Base-by-base conservation (phyloP, 2,113 vertebrate species). In the Muscicapa adusta region DNA sequence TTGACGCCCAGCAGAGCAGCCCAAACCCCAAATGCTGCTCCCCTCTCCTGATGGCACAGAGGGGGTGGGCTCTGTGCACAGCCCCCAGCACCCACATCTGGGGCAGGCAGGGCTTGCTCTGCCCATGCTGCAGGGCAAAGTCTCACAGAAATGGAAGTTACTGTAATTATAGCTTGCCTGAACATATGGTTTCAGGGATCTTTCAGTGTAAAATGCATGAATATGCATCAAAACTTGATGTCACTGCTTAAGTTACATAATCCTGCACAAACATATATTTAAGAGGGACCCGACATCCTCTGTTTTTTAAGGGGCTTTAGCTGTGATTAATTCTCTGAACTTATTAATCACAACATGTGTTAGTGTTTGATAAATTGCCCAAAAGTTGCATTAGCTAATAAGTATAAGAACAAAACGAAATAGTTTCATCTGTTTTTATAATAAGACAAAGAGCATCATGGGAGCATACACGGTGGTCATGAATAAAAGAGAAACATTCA, bases 401-500 rank as follows among this genome's bases (percentile, higher is more conserved):
- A 98, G 96, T 98, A 92, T 95, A 97, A 96, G 96, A 97, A 98
- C 97, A 98, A 98, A 98, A 98, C 51, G 95, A 96, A 98, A 98
- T 98, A 98, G 98, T 97, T 95, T 98, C 98, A 98, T 98, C 98
- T 98, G 98, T 98, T 98, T 98, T 98, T 98, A 97, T 98, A 98
- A 98, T 98, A 97, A 96, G 97, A 98, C 97, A 97, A 97, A 98
- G 98, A 98, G 98, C 97, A 98, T 98, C 98, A 98, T 98, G 98
- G 98, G 98, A 98, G 97, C 98, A 97, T 97, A 96, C 98, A 98
- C 96, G 98, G 98, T 98, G 98, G 98, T 98, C 98, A 98, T 97
- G 98, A 98, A 98, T 98, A 98, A 98, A 98, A 98, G 98, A 98
- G 97, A 98, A 98, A 98, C 98, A 98, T 98, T 98, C 98, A 98